Evolutionary conservation across 2,888 invertebrate species (phyloP), one percentile per base, ranked within the genome.

Genomic region (Cotesia congregata): DNA sequence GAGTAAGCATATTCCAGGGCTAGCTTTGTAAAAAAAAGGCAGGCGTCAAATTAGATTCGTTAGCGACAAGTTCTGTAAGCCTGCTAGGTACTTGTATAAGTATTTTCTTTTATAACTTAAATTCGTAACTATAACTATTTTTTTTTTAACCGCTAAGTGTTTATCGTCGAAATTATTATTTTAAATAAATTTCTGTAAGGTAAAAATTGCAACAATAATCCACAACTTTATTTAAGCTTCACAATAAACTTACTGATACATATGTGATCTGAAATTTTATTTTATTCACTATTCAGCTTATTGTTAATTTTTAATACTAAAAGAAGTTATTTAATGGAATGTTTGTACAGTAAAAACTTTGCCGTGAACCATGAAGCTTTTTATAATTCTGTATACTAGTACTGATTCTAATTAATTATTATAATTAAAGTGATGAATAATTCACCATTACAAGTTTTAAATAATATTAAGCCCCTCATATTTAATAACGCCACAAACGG

Each of bases 21-120:
- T 80, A 73, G 61, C 80, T 80, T 80, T 79, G 77, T 76, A 75
- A 79, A 78, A 80, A 80, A 67, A 30, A 50, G 50, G 7, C 12
- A 76, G 70, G 67, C 68, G 75, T 78, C 74, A 80, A 78, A 82
- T 83, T 83, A 78, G 80, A 81, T 82, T 83, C 78, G 80, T 83
- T 81, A 80, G 77, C 76, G 74, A 67, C 72, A 71, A 75, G 71
- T 68, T 76, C 38, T 40, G 4, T 41, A 39, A 60, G 59, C 60
- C n/a, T 59, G 5, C 60, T 59, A 17, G 17, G 39, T 62, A 38
- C 70, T 64, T 74, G 60, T 67, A 20, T 38, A 65, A 30, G 5
- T 65, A 65, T 17, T 65, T 20, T 65, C 50, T 50, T 50, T 1
- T 12, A 50, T 30, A 50, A 9, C 7, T 12, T 50, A 50, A 50